These are phyloP conservation scores for Anoplius nigerrimus DNA, from an alignment of 2,888 invertebrate species.

Conservation along the genomic window DNA sequence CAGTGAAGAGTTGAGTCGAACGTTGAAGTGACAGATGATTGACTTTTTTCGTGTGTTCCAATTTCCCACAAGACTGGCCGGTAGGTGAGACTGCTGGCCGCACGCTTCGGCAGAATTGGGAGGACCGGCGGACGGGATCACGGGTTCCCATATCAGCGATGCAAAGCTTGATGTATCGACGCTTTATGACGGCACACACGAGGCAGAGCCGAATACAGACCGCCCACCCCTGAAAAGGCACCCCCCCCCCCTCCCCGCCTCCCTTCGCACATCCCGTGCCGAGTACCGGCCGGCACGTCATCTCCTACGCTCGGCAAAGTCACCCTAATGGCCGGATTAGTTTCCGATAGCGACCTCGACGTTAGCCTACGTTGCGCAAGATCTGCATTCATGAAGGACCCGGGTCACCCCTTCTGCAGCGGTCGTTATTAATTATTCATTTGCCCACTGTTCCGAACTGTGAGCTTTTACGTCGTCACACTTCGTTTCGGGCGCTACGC, in stretches of 20 bases:
- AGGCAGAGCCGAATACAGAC: slow-evolving; percentile 64
- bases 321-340: slow-evolving; percentile 73
- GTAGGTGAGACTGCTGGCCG: slow-evolving; percentile 4
- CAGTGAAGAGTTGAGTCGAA: no score
- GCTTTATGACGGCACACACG: slow-evolving; percentile 65
- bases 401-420: slow-evolving; percentile 12
- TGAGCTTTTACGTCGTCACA: no score
- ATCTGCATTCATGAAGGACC: slow-evolving; percentile 55
- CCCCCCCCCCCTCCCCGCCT: no score
- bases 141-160: slow-evolving; percentile 74
- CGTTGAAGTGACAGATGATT: no score
- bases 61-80: slow-evolving; percentile 47
- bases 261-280: no score
- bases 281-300: slow-evolving; percentile 40
- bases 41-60: not conserved
- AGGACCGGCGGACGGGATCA: slow-evolving; percentile 24
- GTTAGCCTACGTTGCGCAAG: slow-evolving; percentile 42
- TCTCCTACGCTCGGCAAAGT: slow-evolving; percentile 62
- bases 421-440: slow-evolving; percentile 52
- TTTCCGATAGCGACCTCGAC: slow-evolving; percentile 57
- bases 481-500: no score
- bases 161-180: slow-evolving; percentile 75
- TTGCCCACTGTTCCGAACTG: not conserved
- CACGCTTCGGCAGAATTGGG: not conserved
- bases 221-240: slow-evolving; percentile 67